A percentile compares a stretch with the other conserved stretches of the same genome.
These are phyloP conservation scores for Proctacanthus coquilletti DNA, from an alignment of 1,140 invertebrate genomes.

Conservation along the genomic window DNA sequence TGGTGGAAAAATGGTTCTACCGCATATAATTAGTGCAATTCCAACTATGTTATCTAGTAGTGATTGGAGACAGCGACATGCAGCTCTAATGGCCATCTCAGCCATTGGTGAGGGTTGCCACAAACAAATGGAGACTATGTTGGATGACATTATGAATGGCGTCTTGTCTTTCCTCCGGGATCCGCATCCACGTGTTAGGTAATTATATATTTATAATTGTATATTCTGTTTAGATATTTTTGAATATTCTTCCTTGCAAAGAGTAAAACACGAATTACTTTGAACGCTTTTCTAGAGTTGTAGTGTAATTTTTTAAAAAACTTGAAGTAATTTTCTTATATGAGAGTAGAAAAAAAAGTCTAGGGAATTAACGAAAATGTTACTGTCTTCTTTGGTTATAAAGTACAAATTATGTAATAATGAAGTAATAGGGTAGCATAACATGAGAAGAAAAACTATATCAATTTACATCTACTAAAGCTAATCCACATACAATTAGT, in stretches of 20 bases:
- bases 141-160: constrained; percentile 79
- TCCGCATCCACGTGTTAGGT: constrained; percentile 33
- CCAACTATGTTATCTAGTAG: constrained; percentile 72
- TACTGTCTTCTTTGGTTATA: too few relatives aligned
- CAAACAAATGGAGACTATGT: constrained; percentile 90
- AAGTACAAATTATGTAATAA: too few relatives aligned
- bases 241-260: not conserved
- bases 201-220: not conserved
- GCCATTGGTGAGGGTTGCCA: constrained; percentile 96
- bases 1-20: constrained; percentile 89
- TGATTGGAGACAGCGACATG: constrained; percentile 79
- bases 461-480: constrained; percentile 6
- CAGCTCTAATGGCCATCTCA: constrained; percentile 95
- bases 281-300: too few relatives aligned
- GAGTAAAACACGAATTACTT: too few relatives aligned
- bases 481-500: not conserved
- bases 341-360: too few relatives aligned
- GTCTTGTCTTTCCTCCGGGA: constrained; percentile 80
- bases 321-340: too few relatives aligned
- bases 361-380: too few relatives aligned
- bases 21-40: constrained; percentile 70
- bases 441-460: too few relatives aligned
- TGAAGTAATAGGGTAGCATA: too few relatives aligned
- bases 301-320: constrained; percentile 5
- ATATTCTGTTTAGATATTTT: too few relatives aligned